phyloP scores from a whole-genome alignment of 2,113 vertebrate genomes.

The Melanotaenia duboulayi region DNA sequence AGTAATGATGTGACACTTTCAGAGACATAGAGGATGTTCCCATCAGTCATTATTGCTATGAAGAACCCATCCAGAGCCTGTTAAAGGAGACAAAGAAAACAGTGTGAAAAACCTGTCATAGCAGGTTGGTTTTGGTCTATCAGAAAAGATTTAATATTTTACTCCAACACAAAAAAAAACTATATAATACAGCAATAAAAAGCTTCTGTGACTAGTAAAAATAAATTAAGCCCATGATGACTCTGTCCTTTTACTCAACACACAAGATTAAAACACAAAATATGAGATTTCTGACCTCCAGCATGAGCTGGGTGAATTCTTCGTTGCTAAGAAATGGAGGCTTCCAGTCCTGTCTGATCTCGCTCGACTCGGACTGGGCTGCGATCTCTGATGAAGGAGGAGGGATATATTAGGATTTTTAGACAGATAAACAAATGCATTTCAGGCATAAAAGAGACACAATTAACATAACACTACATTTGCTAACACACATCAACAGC shows the following conservation, averaged over 20 bases:
- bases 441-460: not conserved
- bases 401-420: not conserved
- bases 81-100: constrained; percentile 50
- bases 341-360: constrained; percentile 99
- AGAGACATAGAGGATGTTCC: constrained; percentile 98
- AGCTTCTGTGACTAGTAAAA: too few species aligned
- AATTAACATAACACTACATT: not conserved
- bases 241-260: not conserved
- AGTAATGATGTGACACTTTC: constrained; percentile 98
- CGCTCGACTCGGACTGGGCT: constrained; percentile 97
- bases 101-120: not conserved
- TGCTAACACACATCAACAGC: too few species aligned
- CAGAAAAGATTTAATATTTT: not conserved
- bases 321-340: constrained; percentile 99
- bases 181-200: not conserved
- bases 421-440: not conserved
- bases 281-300: constrained; percentile 88
- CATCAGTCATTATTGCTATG: constrained; percentile 99
- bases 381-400: constrained; percentile 89
- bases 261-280: constrained; percentile 5
- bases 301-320: constrained; percentile 99
- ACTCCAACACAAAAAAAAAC: not conserved
- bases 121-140: not conserved
- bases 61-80: constrained; percentile 99
- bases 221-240: not conserved